Evolutionary conservation across 2,888 invertebrate genomes (phyloP).

Genomic region (Drosophila merina): DNA sequence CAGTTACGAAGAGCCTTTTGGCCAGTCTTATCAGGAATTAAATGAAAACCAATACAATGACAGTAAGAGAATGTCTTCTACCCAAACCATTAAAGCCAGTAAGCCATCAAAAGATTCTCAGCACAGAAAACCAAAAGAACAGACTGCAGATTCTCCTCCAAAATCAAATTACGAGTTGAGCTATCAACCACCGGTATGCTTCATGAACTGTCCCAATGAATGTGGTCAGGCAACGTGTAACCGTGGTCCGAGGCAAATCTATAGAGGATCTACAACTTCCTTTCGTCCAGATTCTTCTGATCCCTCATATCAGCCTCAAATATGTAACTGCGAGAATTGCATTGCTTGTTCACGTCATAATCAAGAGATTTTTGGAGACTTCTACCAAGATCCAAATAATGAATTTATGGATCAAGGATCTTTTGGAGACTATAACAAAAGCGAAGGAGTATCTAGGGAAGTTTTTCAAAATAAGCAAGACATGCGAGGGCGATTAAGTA

Average conservation of each 20-base stretch:
- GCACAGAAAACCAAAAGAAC: too few species aligned
- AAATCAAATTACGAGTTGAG: too few species aligned
- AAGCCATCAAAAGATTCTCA: not conserved
- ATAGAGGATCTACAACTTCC: not conserved
- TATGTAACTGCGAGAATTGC: not conserved
- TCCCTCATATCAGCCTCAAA: not conserved
- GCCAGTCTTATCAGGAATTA: too few species aligned
- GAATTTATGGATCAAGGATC: not conserved
- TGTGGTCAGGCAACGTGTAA: too few species aligned
- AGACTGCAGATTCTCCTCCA: too few species aligned
- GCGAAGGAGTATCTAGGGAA: too few species aligned
- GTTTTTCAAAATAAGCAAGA: too few species aligned
- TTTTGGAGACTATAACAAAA: not conserved
- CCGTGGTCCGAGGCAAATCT: not conserved
- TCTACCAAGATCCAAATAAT: not conserved
- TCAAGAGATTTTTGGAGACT: not conserved
- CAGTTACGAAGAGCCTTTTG: not conserved
- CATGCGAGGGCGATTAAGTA: too few species aligned
- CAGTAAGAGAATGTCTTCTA: not conserved
- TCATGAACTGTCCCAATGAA: too few species aligned
- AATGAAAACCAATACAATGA: not conserved
- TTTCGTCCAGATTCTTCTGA: not conserved
- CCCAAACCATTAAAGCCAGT: not conserved
- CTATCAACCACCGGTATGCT: too few species aligned
- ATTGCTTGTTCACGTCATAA: not conserved